Evolutionary conservation across 2,797 vertebrate genomes (phyloP).

Genomic region (Pseudomugil tenellus): DNA sequence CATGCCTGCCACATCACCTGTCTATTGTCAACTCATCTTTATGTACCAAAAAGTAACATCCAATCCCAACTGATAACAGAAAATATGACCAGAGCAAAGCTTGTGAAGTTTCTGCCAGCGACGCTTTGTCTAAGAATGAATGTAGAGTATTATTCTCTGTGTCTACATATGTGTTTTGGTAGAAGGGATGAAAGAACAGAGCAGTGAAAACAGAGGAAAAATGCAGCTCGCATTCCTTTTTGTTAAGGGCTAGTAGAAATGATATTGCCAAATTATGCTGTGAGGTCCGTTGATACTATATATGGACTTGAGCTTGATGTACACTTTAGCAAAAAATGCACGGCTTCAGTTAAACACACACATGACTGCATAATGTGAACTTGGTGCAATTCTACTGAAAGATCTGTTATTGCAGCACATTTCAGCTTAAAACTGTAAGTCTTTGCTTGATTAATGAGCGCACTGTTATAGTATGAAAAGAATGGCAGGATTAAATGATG

Average conservation of each 20-base stretch:
- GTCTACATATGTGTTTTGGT: slow-evolving; percentile 19
- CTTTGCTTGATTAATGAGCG: slow-evolving; percentile 28
- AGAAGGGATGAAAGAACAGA: slow-evolving; percentile 43
- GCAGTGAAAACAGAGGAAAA: slow-evolving; percentile 35
- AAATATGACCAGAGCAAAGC: not conserved
- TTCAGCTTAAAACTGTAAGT: slow-evolving; percentile 25
- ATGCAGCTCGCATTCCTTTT: slow-evolving; percentile 32
- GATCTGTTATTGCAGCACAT: slow-evolving; percentile 10
- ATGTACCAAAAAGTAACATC: slow-evolving; percentile 1
- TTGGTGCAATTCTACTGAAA: slow-evolving; percentile 16
- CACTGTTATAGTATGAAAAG: slow-evolving; percentile 15
- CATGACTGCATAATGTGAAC: slow-evolving; percentile 27
- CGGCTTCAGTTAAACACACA: slow-evolving; percentile 27
- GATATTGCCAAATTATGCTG: slow-evolving; percentile 27
- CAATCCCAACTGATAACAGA: not conserved
- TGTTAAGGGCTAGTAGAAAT: slow-evolving; percentile 11
- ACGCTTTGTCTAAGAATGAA: slow-evolving; percentile 12
- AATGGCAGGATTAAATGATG: slow-evolving; percentile 8
- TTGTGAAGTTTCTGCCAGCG: slow-evolving; percentile 16
- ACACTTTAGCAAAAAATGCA: slow-evolving; percentile 32
- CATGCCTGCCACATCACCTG: not conserved
- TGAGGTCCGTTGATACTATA: slow-evolving; percentile 45
- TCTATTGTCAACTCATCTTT: not conserved
- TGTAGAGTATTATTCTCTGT: slow-evolving; percentile 22
- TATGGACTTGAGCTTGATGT: slow-evolving; percentile 44